Conservation (phyloP, 2,888 invertebrate species). For the Epistrophe grossulariae region DNA sequence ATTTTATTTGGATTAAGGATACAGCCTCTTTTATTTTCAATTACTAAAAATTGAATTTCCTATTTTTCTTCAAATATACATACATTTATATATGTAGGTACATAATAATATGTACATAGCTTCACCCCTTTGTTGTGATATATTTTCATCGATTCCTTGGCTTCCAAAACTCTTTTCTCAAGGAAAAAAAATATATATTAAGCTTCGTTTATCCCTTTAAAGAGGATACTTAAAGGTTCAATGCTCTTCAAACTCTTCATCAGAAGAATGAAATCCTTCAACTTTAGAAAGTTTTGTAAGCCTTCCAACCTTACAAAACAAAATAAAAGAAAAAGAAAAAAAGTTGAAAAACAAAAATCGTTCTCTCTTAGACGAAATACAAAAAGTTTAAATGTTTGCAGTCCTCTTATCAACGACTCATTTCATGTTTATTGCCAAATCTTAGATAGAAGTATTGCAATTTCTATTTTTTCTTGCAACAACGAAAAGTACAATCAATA, state of each 20-base stretch:
- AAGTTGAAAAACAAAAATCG: neutral
- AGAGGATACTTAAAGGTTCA: slow-evolving; percentile 7
- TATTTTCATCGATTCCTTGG: neutral
- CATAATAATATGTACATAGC: neutral
- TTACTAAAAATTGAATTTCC: neutral
- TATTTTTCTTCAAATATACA: neutral
- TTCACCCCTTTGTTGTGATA: neutral
- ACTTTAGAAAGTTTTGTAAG: slow-evolving; percentile 5
- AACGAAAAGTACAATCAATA: slow-evolving; percentile 6
- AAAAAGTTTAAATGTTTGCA: slow-evolving; percentile 30
- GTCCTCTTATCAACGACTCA: slow-evolving; percentile 13
- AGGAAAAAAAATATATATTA: neutral
- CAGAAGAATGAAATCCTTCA: neutral
- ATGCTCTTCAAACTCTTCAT: slow-evolving; percentile 6
- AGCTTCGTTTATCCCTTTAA: slow-evolving; percentile 10
- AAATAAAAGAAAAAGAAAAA: neutral
- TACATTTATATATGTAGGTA: no score
- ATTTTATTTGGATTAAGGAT: neutral
- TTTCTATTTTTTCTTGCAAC: slow-evolving; percentile 3
- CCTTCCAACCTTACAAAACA: neutral
- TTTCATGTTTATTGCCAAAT: slow-evolving; percentile 20
- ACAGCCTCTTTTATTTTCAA: neutral
- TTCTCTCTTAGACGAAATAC: neutral
- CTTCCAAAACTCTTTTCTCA: neutral
- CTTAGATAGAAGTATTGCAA: neutral